Evolutionary conservation across 2,113 vertebrate genomes (phyloP), one percentile per base, ranked within the genome.

Genomic region (Mormoops blainvillei): DNA sequence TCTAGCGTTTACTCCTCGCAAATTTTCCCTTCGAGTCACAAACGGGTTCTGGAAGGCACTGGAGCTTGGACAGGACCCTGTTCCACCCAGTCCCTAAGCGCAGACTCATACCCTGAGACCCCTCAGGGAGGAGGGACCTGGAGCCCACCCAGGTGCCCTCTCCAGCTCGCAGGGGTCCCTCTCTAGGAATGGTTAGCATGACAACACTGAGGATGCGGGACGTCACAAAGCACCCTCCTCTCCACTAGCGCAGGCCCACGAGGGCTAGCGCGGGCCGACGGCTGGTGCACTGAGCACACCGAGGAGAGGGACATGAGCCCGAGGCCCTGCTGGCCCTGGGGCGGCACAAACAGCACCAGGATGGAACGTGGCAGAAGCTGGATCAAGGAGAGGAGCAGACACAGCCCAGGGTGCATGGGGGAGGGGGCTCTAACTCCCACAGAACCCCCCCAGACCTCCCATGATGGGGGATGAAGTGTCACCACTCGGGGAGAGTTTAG

Each of bases 391-490:
- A 7, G 2, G 11, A 58, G 52, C n/a, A 16, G 52, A 10, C 77
- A 16, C n/a, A 4, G 52, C 52, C 77, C 2, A 2, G 38, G 45
- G n/a, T 4, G 13, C 38, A n/a, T 7, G 0, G 50, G 74, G 50
- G 22, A 8, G 33, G 19, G 50, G 77, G 9, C 77, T 38, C n/a
- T 26, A 16, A 38, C 77, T 76, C 2, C 61, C 61, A 28, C 61
- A 63, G 61, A 63, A 14, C 28, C 61, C 61, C 61, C 4, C 3
- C 18, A n/a, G 18, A 11, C 41, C 28, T 28, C 43, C 13, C n/a
- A n/a, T n/a, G n/a, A n/a, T n/a, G 1, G 12, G 94, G 85, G 43
- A 33, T 77, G 68, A 87, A 94, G 73, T 63, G 67, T 52, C 65
- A 61, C 31, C 20, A 13, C 74, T 45, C 4, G 41, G 81, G 94